Evolutionary conservation across 2,888 invertebrate species (phyloP).

Genomic region (Pherbina coryleti): DNA sequence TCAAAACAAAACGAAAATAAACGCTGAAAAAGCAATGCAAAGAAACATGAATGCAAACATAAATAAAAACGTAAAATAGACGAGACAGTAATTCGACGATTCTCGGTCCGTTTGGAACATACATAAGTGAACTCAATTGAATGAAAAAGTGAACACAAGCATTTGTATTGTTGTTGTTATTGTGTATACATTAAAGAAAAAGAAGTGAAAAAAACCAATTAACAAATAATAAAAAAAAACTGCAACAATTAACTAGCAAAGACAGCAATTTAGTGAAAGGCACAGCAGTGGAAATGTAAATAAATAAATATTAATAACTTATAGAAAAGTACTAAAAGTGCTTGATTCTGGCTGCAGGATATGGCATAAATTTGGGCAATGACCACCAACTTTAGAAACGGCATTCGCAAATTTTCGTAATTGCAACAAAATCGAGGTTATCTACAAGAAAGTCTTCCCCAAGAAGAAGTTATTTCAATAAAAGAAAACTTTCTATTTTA

Average conservation of each 20-base stretch:
- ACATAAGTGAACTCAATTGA: not conserved
- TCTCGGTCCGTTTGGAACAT: conserved; percentile 3
- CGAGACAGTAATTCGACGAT: conserved; percentile 29
- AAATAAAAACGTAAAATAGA: conserved; percentile 20
- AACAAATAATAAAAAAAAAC: not conserved
- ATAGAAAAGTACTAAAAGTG: too few relatives aligned
- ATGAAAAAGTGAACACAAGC: not conserved
- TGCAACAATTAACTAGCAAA: not conserved
- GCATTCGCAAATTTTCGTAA: not conserved
- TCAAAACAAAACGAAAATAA: not conserved
- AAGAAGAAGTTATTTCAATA: too few relatives aligned
- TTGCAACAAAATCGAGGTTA: not conserved
- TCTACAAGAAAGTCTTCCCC: too few relatives aligned
- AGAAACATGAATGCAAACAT: not conserved
- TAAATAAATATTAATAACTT: not conserved
- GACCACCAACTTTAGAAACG: not conserved
- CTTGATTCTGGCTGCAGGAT: not conserved
- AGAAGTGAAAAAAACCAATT: not conserved
- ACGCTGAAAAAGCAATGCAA: not conserved
- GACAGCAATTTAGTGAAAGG: not conserved
- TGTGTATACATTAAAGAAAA: not conserved
- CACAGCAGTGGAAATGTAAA: not conserved
- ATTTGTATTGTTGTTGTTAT: too few relatives aligned
- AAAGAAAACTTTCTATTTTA: too few relatives aligned
- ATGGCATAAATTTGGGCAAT: not conserved